Percentiles rank a stretch among this genome's conserved stretches.
phyloP scores from a whole-genome alignment of 2,113 vertebrate species.

The Conger conger region DNA sequence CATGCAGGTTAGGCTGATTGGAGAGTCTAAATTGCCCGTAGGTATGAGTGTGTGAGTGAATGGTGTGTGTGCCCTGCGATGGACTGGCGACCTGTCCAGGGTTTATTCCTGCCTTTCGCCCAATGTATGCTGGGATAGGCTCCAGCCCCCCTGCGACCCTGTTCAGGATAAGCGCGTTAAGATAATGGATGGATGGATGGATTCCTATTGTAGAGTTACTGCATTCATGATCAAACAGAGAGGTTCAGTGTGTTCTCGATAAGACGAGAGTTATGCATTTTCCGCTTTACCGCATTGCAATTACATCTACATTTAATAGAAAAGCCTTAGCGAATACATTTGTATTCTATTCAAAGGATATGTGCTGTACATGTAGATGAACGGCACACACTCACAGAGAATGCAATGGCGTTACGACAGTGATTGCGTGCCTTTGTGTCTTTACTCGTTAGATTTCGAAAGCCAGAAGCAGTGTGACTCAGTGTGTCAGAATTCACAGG shows the following conservation, averaged over 20 bases:
- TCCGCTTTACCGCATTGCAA: background rate
- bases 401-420: too few species aligned
- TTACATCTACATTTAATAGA: background rate
- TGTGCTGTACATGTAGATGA: background rate
- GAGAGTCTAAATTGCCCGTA: too few species aligned
- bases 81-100: too few species aligned
- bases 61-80: too few species aligned
- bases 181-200: too few species aligned
- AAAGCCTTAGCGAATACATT: background rate
- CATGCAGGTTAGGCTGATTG: too few species aligned
- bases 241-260: background rate
- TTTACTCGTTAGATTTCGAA: background rate
- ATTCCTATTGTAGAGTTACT: background rate
- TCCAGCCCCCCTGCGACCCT: too few species aligned
- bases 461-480: background rate
- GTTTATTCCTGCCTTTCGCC: too few species aligned
- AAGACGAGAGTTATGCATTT: background rate
- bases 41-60: too few species aligned
- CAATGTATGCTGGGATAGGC: too few species aligned
- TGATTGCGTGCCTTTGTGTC: background rate
- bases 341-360: background rate
- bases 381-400: background rate
- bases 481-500: background rate
- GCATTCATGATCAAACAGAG: background rate
- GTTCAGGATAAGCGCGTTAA: too few species aligned